Percentiles rank a stretch among this genome's conserved stretches.
Evolutionary conservation across 2,113 vertebrate genomes (phyloP).

Genomic region (Aleadryas rufinucha): DNA sequence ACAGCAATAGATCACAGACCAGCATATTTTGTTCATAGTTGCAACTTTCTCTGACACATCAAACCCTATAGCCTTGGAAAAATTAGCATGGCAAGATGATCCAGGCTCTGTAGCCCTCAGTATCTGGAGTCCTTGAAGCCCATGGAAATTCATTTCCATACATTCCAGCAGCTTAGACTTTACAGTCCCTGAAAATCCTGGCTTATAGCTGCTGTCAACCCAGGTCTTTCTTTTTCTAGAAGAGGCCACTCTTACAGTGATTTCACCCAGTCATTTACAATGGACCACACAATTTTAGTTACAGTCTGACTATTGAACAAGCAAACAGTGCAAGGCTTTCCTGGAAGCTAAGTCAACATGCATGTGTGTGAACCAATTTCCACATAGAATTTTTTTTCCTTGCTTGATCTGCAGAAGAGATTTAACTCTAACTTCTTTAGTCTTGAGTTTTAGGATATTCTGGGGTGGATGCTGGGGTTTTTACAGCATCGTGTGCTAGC

Average conservation of each 20-base stretch:
- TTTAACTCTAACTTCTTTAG: neutral
- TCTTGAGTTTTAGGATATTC: neutral
- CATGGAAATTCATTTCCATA: neutral
- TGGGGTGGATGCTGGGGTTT: rapidly evolving
- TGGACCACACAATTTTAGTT: neutral
- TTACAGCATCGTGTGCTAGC: neutral
- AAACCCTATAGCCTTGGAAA: neutral
- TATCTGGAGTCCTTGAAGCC: neutral
- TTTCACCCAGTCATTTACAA: neutral
- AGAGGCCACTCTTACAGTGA: neutral
- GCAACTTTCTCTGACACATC: neutral
- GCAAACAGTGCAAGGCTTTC: neutral
- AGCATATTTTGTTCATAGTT: neutral
- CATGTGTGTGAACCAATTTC: neutral
- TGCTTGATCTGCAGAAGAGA: neutral
- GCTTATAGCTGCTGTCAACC: neutral
- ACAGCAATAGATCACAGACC: neutral
- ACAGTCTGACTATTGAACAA: neutral
- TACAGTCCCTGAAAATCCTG: neutral
- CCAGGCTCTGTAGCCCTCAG: neutral
- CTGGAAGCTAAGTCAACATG: neutral
- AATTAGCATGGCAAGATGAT: neutral
- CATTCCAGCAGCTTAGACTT: neutral
- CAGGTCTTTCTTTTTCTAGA: neutral
- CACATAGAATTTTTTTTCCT: neutral